phyloP scores from a whole-genome alignment of 2,888 invertebrate species.

The Lochmaea crataegi region DNA sequence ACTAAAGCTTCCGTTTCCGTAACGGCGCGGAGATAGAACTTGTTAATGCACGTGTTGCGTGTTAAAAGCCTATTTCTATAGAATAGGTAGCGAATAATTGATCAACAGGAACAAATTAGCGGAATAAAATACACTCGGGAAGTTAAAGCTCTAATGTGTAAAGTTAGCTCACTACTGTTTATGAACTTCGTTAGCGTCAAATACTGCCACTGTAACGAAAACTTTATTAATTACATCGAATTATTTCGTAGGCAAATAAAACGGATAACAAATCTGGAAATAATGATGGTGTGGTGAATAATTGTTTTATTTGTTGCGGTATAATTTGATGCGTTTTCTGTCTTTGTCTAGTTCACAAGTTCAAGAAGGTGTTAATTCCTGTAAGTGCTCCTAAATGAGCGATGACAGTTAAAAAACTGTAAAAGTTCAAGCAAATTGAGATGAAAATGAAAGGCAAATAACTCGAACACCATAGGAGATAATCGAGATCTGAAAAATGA shows the following conservation, averaged over 20 bases:
- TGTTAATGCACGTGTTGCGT: slow-evolving; percentile 28
- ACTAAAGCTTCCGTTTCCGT: slow-evolving; percentile 15
- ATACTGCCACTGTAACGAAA: slow-evolving; percentile 6
- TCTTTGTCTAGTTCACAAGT: no score
- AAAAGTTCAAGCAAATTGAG: no score
- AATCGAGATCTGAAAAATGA: no score
- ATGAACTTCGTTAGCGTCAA: slow-evolving; percentile 16
- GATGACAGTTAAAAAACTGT: no score
- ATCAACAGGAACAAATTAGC: slow-evolving; percentile 29
- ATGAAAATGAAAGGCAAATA: no score
- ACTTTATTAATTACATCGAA: slow-evolving; percentile 21
- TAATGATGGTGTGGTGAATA: not conserved
- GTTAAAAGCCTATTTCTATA: slow-evolving; percentile 23
- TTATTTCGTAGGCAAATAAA: slow-evolving; percentile 10
- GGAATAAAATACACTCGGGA: slow-evolving; percentile 24
- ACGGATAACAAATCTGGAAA: not conserved
- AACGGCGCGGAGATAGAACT: slow-evolving; percentile 15
- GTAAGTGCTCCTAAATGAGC: no score
- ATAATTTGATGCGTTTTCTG: not conserved
- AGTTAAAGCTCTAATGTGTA: slow-evolving; percentile 22
- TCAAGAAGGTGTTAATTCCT: no score
- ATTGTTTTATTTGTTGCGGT: not conserved
- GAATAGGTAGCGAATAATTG: slow-evolving; percentile 27
- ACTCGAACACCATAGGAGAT: no score
- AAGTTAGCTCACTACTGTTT: slow-evolving; percentile 17